These are phyloP conservation scores for Molossus molossus DNA, from an alignment of 2,797 vertebrate species.

Conservation along the genomic window DNA sequence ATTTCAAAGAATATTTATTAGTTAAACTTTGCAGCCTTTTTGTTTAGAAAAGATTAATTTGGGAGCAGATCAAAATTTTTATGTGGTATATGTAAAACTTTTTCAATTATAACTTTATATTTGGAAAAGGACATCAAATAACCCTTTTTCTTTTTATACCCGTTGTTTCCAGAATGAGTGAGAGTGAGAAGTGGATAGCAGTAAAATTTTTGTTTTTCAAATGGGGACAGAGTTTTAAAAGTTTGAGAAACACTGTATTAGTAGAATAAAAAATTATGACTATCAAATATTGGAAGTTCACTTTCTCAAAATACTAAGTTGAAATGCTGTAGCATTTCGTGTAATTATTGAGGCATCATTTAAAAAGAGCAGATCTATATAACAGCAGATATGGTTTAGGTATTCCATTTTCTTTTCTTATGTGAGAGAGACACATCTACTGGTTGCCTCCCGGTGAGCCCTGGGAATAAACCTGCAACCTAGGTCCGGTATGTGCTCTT, in stretches of 20 bases:
- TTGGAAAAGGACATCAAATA: slow-evolving; percentile 43
- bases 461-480: too few relatives aligned
- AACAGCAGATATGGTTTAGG: background rate
- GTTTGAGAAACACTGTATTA: slow-evolving; percentile 23
- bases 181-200: background rate
- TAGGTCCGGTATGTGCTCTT: too few relatives aligned
- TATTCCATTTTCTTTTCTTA: background rate
- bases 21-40: slow-evolving; percentile 51
- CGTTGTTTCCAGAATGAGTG: slow-evolving; percentile 27
- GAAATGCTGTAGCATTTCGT: slow-evolving; percentile 24
- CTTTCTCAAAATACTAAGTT: slow-evolving; percentile 59
- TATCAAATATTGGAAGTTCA: slow-evolving; percentile 32
- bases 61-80: background rate
- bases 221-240: background rate
- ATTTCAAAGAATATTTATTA: slow-evolving; percentile 38
- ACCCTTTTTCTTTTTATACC: slow-evolving; percentile 29
- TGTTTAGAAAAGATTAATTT: slow-evolving; percentile 29
- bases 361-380: background rate
- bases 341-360: background rate
- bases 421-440: too few relatives aligned
- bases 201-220: slow-evolving; percentile 52
- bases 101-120: background rate
- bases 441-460: too few relatives aligned
- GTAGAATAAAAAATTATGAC: background rate
- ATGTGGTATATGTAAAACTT: slow-evolving; percentile 4